Percentiles rank a stretch among this genome's conserved stretches.
Evolutionary conservation across 2,888 invertebrate genomes (phyloP).

Genomic region (Strigamia transsilvanica): DNA sequence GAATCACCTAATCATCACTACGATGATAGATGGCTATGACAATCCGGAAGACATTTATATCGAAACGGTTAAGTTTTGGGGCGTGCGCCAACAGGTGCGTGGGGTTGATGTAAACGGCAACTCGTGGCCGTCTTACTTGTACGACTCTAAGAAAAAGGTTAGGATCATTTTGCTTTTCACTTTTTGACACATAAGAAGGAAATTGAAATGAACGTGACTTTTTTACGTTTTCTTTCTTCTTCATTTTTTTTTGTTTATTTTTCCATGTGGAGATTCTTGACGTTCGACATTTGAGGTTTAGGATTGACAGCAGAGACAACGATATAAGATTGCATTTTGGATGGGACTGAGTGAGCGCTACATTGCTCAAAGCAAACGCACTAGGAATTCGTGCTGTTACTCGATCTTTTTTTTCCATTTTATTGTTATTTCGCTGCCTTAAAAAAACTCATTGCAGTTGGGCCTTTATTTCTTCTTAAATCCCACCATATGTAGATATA

Average conservation of each 20-base stretch:
- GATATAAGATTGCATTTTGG: slow-evolving; percentile 32
- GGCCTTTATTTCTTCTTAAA: no score
- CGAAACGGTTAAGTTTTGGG: slow-evolving; percentile 33
- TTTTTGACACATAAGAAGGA: neutral
- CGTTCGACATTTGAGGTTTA: slow-evolving; percentile 7
- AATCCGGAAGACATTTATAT: slow-evolving; percentile 3
- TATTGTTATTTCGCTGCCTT: neutral
- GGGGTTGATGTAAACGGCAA: neutral
- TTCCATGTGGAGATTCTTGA: neutral
- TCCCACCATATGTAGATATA: neutral
- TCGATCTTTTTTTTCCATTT: neutral
- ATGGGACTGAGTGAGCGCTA: neutral
- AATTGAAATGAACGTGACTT: slow-evolving; percentile 5
- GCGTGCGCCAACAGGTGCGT: neutral
- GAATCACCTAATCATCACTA: neutral
- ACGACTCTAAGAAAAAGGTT: neutral
- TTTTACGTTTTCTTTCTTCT: neutral
- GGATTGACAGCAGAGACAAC: neutral
- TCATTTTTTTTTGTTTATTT: neutral
- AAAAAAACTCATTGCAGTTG: neutral
- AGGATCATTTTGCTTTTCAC: neutral
- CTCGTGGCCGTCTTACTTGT: neutral
- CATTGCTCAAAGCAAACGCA: neutral
- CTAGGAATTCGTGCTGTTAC: neutral
- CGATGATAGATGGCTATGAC: slow-evolving; percentile 24